These are phyloP conservation scores for Arrhamphus sclerolepis DNA, from an alignment of 2,797 vertebrate species.

Conservation along the genomic window DNA sequence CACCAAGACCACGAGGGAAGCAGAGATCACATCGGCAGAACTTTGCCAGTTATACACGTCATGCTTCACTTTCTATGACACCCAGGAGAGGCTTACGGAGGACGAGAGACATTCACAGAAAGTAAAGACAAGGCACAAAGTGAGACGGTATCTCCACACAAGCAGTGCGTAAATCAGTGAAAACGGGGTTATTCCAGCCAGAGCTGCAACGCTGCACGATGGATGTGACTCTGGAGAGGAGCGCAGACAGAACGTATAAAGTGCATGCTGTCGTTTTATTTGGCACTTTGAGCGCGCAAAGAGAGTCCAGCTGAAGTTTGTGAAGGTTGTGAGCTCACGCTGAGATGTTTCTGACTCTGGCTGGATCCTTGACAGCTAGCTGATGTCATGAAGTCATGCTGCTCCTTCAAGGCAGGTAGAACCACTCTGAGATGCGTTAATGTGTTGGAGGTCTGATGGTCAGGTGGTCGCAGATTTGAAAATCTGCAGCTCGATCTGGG, in stretches of 20 bases:
- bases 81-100: conserved; percentile 36
- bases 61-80: conserved; percentile 55
- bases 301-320: conserved; percentile 43
- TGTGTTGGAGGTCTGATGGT: background rate
- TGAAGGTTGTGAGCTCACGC: conserved; percentile 7
- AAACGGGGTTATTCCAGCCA: conserved; percentile 34
- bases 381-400: too few species aligned
- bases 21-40: conserved; percentile 47
- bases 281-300: conserved; percentile 37
- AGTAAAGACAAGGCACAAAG: conserved; percentile 23
- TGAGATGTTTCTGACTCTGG: background rate
- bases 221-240: conserved; percentile 55
- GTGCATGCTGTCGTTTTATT: conserved; percentile 34
- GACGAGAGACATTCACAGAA: conserved; percentile 21
- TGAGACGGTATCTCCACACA: conserved; percentile 29
- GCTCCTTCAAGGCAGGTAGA: background rate
- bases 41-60: conserved; percentile 51
- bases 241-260: conserved; percentile 18
- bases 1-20: conserved; percentile 28
- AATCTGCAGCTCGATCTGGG: background rate
- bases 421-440: background rate
- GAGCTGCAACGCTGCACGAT: conserved; percentile 42
- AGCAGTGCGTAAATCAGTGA: conserved; percentile 50
- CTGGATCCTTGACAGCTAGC: too few species aligned
- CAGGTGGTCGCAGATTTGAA: background rate